Conservation (phyloP, 2,888 invertebrate species). For the Amphipoea oculea region DNA sequence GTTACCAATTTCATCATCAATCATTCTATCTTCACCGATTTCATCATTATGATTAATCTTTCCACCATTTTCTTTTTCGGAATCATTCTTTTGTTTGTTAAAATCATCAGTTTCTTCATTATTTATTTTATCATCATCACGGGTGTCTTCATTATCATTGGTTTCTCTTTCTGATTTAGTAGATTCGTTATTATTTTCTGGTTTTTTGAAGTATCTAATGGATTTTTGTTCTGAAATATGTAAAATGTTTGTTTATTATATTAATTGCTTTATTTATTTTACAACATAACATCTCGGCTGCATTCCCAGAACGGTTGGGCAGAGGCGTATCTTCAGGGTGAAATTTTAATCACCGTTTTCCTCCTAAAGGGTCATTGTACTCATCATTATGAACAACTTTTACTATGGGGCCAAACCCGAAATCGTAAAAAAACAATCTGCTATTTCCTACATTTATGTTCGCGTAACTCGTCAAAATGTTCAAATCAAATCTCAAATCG, state of each 20-base stretch:
- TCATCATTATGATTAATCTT: neutral
- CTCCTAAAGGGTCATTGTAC: no score
- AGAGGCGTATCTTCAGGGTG: no score
- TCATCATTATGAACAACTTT: no score
- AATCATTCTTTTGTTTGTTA: slow-evolving; percentile 6
- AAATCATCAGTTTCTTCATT: slow-evolving; percentile 10
- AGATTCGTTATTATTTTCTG: slow-evolving; percentile 15
- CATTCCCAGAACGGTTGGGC: no score
- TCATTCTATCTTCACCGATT: slow-evolving; percentile 3
- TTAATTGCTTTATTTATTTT: no score
- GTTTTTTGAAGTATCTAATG: slow-evolving; percentile 57
- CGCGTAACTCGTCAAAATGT: no score
- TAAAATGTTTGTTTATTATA: neutral
- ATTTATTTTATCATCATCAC: slow-evolving; percentile 16
- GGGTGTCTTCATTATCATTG: neutral
- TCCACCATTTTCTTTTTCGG: slow-evolving; percentile 10
- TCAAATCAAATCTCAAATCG: no score
- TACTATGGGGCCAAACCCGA: no score
- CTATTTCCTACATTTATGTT: no score
- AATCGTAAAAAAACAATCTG: no score
- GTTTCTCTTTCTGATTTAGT: neutral
- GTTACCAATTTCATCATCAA: neutral
- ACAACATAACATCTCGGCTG: no score
- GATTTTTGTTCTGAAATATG: slow-evolving; percentile 51
- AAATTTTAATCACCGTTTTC: no score